Evolutionary conservation across 2,113 vertebrate genomes (phyloP).

Genomic region (Miniopterus natalensis): DNA sequence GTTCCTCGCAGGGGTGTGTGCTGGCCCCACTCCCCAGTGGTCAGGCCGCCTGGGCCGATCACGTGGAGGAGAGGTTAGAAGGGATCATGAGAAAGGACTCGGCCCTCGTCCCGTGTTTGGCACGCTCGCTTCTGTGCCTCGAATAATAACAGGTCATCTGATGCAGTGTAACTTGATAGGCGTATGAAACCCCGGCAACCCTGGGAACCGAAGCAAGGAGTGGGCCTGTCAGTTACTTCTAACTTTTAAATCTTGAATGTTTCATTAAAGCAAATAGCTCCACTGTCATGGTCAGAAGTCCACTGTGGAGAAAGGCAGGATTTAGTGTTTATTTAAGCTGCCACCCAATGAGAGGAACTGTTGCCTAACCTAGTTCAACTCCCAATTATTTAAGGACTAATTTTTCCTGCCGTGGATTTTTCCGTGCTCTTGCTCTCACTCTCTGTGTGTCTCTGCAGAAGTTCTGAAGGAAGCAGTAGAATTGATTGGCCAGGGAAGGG

Average conservation of each 20-base stretch:
- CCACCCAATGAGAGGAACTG: constrained; percentile 65
- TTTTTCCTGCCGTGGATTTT: not conserved
- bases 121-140: not conserved
- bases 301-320: constrained; percentile 79
- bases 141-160: constrained; percentile 60
- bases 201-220: constrained; percentile 79
- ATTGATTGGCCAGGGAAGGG: not conserved
- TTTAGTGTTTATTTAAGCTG: constrained; percentile 76
- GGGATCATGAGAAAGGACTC: constrained; percentile 77
- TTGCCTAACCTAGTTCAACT: not conserved
- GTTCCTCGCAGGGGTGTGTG: not conserved
- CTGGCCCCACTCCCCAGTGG: not conserved
- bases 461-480: not conserved
- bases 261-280: constrained; percentile 81
- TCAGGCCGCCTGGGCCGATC: constrained; percentile 48
- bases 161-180: constrained; percentile 67
- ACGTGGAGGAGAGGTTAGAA: not conserved
- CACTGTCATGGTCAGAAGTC: constrained; percentile 73
- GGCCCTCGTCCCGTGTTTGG: constrained; percentile 53
- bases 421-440: not conserved
- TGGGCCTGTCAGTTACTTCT: constrained; percentile 73
- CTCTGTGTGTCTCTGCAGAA: not conserved
- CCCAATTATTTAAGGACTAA: not conserved
- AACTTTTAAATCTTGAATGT: constrained; percentile 73
- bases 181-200: constrained; percentile 67